Evolutionary conservation across 1,140 invertebrate genomes (phyloP), one percentile per base, ranked within the genome.

Genomic region (Eumaeus atala): DNA sequence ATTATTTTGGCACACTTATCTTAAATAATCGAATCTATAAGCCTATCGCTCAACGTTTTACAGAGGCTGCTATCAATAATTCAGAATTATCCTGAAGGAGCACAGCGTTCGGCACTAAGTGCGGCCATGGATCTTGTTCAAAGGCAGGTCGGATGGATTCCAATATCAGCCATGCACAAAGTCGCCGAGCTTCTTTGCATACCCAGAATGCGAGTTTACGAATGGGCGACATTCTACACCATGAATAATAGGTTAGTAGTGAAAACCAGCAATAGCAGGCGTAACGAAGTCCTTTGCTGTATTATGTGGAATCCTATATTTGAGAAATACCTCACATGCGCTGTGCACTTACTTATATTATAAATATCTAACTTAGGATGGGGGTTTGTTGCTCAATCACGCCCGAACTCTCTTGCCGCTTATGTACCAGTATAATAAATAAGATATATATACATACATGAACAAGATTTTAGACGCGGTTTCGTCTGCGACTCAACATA

Each of bases 211-310:
- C 91, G 98, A 66, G 97, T 99, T 0, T 99, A 99, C 86, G 98
- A 99, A 91, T 98, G 98, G 48, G 97, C 97, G 34, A 99, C 98
- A 5, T 99, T 99, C 84, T 99, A 99, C 76, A 99, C 98, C 18
- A 99, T 99, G 98, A 98, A 95, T 74, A 98, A 97, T 86, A 92
- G 95, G 77, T 80, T 55, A 34, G 14, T 14, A 47, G 12, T 5
- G 42, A 47, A 5, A 47, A 6, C 14, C 6, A 28, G 21, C 6
- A 6, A 28, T 28, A 28, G 2, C 2, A 28, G 6, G 21, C 2
- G 21, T 28, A 3, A 28, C 2, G 6, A 6, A 6, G 21, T 28
- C 6, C 21, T n/a, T n/a, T n/a, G n/a, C n/a, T n/a, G n/a, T n/a
- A n/a, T n/a, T n/a, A n/a, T n/a, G n/a, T n/a, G n/a, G n/a, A n/a